Evolutionary conservation across 2,797 vertebrate genomes (phyloP).

Genomic region (Botia kubotai): DNA sequence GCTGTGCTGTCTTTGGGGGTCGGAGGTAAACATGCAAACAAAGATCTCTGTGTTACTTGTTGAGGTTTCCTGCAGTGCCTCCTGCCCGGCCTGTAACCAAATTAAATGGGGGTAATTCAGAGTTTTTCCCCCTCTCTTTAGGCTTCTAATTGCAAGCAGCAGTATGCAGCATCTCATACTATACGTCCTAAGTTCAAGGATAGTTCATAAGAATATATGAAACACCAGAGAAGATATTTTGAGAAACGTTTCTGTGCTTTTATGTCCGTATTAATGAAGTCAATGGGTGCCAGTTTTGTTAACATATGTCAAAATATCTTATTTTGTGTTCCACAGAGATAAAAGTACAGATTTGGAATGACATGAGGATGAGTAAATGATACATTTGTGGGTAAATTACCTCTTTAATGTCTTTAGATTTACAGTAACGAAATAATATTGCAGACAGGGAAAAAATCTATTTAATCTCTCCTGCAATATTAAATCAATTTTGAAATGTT

Average conservation of each 20-base stretch:
- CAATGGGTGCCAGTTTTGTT: too few relatives aligned
- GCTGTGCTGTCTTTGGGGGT: constrained; percentile 26
- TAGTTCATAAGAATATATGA: not conserved
- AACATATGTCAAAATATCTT: too few relatives aligned
- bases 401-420: too few relatives aligned
- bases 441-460: too few relatives aligned
- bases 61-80: constrained; percentile 23
- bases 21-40: constrained; percentile 37
- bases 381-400: too few relatives aligned
- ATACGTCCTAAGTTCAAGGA: not conserved
- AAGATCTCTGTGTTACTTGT: constrained; percentile 44
- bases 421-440: too few relatives aligned
- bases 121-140: constrained; percentile 3
- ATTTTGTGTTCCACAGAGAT: too few relatives aligned
- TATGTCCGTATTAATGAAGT: too few relatives aligned
- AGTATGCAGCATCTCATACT: not conserved
- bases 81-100: constrained; percentile 5
- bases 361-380: too few relatives aligned
- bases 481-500: constrained; percentile 6
- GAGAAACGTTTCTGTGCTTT: too few relatives aligned
- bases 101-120: constrained; percentile 18
- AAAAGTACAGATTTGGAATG: too few relatives aligned
- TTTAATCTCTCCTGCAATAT: not conserved
- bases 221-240: too few relatives aligned
- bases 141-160: not conserved